Conservation (phyloP, 2,888 invertebrate species). For the Patella caerulea region DNA sequence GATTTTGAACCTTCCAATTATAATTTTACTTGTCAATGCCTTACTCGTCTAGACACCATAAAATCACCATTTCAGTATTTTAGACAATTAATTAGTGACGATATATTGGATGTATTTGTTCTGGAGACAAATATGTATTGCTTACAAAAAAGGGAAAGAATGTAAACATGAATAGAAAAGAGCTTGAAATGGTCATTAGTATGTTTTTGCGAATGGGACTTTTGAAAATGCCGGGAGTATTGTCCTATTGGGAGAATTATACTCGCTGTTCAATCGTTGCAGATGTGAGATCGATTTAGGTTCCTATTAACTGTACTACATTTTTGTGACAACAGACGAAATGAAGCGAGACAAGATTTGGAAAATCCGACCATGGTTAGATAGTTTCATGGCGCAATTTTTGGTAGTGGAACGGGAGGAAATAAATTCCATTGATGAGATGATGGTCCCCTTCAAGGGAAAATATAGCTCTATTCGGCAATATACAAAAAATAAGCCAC, state of each 20-base stretch:
- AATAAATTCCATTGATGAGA: slow-evolving; percentile 51
- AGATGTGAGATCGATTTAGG: slow-evolving; percentile 30
- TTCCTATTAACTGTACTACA: slow-evolving; percentile 19
- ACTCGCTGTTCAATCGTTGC: slow-evolving; percentile 29
- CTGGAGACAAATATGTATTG: slow-evolving; percentile 17
- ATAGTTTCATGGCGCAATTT: slow-evolving; percentile 34
- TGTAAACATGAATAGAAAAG: slow-evolving; percentile 19
- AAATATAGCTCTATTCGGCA: slow-evolving; percentile 27
- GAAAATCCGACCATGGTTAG: slow-evolving; percentile 38
- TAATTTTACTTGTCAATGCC: not conserved
- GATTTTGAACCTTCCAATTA: not conserved
- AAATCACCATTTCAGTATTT: slow-evolving; percentile 1
- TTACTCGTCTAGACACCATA: not conserved
- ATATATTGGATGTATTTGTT: not conserved
- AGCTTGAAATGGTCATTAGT: slow-evolving; percentile 24
- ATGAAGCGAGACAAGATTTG: slow-evolving; percentile 27
- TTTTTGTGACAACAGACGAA: slow-evolving; percentile 27
- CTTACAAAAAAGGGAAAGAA: slow-evolving; percentile 20
- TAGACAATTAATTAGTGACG: not conserved
- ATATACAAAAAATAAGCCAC: slow-evolving; percentile 33
- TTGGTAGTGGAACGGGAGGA: slow-evolving; percentile 53
- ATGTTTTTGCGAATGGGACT: slow-evolving; percentile 32
- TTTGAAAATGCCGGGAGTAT: slow-evolving; percentile 19
- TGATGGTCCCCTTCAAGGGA: slow-evolving; percentile 61
- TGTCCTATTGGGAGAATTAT: slow-evolving; percentile 30